Conservation (phyloP, 1,140 invertebrate genomes). For the Drosophila prosaltans region DNA sequence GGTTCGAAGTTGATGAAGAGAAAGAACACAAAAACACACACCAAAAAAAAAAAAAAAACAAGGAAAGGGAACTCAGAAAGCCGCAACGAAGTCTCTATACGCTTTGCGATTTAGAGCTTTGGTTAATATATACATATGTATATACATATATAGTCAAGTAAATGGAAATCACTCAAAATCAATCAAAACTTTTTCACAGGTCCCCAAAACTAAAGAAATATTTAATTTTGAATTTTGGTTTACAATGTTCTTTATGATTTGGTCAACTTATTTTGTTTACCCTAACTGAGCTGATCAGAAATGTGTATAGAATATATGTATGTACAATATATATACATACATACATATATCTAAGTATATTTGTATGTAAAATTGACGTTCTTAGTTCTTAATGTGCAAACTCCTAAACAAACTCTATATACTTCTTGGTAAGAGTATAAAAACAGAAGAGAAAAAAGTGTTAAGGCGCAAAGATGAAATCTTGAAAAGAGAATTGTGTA, state of each 20-base stretch:
- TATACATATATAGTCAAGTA: neutral
- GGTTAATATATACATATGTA: neutral
- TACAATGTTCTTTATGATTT: no score
- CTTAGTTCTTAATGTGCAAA: neutral
- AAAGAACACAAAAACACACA: slow-evolving; percentile 1
- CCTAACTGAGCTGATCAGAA: no score
- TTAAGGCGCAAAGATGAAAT: slow-evolving; percentile 46
- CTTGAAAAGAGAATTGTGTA: slow-evolving; percentile 49
- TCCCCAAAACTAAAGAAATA: no score
- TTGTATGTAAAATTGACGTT: no score
- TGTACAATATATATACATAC: no score
- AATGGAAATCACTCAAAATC: no score
- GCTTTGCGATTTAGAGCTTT: neutral
- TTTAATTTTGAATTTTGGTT: no score
- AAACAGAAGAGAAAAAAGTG: slow-evolving; percentile 39
- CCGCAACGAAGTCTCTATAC: neutral
- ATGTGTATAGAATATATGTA: no score
- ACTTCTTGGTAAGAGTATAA: slow-evolving; percentile 15
- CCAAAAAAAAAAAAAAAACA: neutral
- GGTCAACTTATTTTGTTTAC: no score
- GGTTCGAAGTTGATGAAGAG: slow-evolving; percentile 34
- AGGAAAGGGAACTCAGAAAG: neutral
- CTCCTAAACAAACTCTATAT: neutral
- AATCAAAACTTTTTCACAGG: no score
- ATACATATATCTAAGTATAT: no score